Base-by-base conservation (phyloP, 2,888 invertebrate genomes). In the Euspilapteryx auroguttella region DNA sequence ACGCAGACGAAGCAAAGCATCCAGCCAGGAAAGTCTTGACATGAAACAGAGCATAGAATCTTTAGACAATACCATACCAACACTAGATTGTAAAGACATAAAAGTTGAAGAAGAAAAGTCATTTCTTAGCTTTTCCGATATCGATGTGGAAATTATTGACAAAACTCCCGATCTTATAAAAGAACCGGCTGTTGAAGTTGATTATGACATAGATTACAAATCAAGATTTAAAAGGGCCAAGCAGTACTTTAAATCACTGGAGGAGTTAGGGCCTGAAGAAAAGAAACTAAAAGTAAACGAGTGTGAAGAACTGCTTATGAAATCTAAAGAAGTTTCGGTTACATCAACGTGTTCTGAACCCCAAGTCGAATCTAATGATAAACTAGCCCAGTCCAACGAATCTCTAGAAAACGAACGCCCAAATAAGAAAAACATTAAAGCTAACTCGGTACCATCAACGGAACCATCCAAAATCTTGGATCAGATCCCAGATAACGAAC, bases 171-270 rank as follows among this genome's bases (percentile, higher is more conserved):
- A 58, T 10, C 48, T 42, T 31, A 45, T 52, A n/a, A 40, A 25
- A 9, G 55, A 62, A 39, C 38, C 53, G 5, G 43, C 54, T 10
- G 53, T 56, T n/a, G 54, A 57, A 37, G 45, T 38, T 32, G 44
- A 47, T 27, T 47, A 47, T 22, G 49, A 62, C 7, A 46, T 49
- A 24, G 61, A 69, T 35, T 73, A 69, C 38, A 76, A 73, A 47
- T 62, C 66, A 34, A 55, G 78, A 21, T 79, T 78, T 33, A 61
- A 68, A 45, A 41, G 50, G 38, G 77, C 78, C 10, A 77, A 69
- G 41, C 50, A 71, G 43, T 78, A 58, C 37, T 79, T 79, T 33
- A 65, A 77, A 41, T 75, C 73, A 2, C 42, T 77, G 25, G 77
- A 78, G 50, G 69, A 69, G 37, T 39, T 71, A 5, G 49, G 59